Evolutionary conservation across 2,888 invertebrate genomes (phyloP).

Genomic region (Lochmaea crataegi): DNA sequence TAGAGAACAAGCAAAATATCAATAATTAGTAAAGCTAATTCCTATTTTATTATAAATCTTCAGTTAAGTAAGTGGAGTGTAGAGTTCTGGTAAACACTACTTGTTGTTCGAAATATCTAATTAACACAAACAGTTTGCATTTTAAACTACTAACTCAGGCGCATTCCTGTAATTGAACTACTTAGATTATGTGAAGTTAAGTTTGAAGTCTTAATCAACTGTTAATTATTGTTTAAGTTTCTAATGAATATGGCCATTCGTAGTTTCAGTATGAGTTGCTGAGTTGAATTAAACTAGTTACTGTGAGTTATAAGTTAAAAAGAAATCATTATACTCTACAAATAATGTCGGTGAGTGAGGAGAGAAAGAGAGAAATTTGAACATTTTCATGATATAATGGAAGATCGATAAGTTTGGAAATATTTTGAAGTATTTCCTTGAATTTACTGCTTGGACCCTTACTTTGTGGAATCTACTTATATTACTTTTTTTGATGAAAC

Average conservation of each 20-base stretch:
- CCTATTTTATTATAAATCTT: too few species aligned
- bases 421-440: too few species aligned
- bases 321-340: neutral
- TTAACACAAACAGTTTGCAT: constrained; percentile 1
- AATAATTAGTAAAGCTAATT: too few species aligned
- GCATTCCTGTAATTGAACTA: constrained; percentile 3
- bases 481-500: too few species aligned
- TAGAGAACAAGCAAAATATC: too few species aligned
- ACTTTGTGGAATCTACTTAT: too few species aligned
- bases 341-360: neutral
- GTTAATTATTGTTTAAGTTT: constrained; percentile 32
- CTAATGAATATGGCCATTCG: constrained; percentile 19
- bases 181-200: constrained; percentile 15
- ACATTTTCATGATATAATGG: too few species aligned
- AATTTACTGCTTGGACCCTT: too few species aligned
- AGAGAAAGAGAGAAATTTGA: neutral
- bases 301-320: neutral
- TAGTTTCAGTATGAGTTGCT: constrained; percentile 18
- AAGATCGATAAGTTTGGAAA: too few species aligned
- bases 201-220: constrained; percentile 21
- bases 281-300: constrained; percentile 28
- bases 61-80: too few species aligned
- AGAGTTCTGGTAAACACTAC: neutral
- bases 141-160: constrained; percentile 1
- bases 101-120: constrained; percentile 1